Base-by-base conservation (phyloP, 2,888 invertebrate species). In the Syritta pipiens region DNA sequence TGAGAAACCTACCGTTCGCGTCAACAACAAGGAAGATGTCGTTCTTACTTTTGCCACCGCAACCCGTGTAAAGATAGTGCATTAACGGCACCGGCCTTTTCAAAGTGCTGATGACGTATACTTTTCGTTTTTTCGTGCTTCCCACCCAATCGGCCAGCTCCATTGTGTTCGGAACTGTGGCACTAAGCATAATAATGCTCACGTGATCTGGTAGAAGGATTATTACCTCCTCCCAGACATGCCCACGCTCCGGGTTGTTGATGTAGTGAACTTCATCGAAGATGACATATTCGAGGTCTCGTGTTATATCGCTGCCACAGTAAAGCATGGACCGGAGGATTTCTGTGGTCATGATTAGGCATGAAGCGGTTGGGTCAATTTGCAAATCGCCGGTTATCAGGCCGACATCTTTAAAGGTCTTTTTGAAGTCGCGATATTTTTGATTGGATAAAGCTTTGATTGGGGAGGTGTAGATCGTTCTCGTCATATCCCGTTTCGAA, bases 201-300 rank as follows among this genome's bases (percentile, higher is more conserved):
- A 99, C 97, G 87, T 97, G 97, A 4, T 94, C 93, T 0, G 99
- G 99, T 57, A 99, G 89, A 86, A 99, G 92, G 84, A 99, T 99
- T 2, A 99, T 90, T 0, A 97, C 97, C 89, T 99, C 99, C 89
- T 99, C 99, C 99, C 99, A 99, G 0, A 99, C 99, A 85, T 99
- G 97, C 7, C 99, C 99, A 81, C 99, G 96, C 90, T 97, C 97
- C 37, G 94, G 92, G 89, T 99, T 97, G 88, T 99, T 99, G 81
- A 99, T 97, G 86, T 99, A 99, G 88, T 99, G 99, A 4, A 99
- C 98, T 90, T 99, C 99, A 89, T 99, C 99, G 87, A 99, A 99
- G 84, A 99, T 97, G 1, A 99, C 99, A 90, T 97, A 99, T 88
- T 99, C 99, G 60, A 99, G 90, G 88, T 99, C 99, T 42, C 98